Evolutionary conservation across 2,797 vertebrate species (phyloP), one percentile per base, ranked within the genome.

Genomic region (Poecilia wingei): DNA sequence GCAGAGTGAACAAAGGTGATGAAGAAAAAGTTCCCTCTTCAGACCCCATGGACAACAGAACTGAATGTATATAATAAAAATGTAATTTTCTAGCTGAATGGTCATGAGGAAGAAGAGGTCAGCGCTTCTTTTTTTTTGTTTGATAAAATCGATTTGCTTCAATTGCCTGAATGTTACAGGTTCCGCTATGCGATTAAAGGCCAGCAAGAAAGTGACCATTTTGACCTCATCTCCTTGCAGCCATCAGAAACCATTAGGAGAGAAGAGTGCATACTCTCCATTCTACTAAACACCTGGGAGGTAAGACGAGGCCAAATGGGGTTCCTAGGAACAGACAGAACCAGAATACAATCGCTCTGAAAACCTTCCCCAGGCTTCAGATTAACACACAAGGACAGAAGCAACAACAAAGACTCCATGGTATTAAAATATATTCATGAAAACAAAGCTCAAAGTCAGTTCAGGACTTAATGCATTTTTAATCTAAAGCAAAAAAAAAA

Each of bases 201-300:
- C 43, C 41, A 81, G 79, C 31, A 14, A 79, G 36, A 57, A 87
- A 49, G 53, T 78, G 78, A 82, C 73, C 71, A 74, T 73, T 87
- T 57, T 77, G 57, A 86, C 79, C 69, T 74, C 39, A 28, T 79
- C 73, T 81, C 74, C 72, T 61, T 82, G 55, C 33, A 47, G 80
- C 79, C 64, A 75, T 46, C 74, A 86, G 79, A 79, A 87, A 86
- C 89, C 49, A 80, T 88, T 83, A 80, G 53, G 59, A 73, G 78
- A 86, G 33, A 22, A 25, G 55, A 76, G n/a, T 3, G 12, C 64
- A 66, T 41, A 78, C 51, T 46, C 72, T 33, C 78, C 74, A 22
- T 84, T 86, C 69, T 74, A 72, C 59, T 71, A 69, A 74, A 75
- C 47, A 72, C 73, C 61, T 80, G 22, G 53, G 68, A 86, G 81